A percentile compares a stretch with the other conserved stretches of the same genome.
phyloP scores from a whole-genome alignment of 2,888 invertebrate genomes.

The Drosophila robusta region DNA sequence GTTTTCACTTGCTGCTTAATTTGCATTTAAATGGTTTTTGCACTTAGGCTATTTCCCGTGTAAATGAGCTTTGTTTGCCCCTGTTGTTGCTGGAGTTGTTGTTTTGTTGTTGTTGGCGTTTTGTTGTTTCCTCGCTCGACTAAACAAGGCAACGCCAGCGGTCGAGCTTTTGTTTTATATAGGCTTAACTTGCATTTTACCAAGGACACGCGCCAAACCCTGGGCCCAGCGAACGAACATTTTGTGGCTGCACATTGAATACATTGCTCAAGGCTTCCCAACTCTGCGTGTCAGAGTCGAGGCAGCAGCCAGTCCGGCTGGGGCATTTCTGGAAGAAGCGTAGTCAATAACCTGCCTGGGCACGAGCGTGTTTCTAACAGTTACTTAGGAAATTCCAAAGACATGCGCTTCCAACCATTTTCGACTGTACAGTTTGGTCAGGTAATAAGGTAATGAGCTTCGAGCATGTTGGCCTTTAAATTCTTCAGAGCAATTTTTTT shows the following conservation, averaged over 20 bases:
- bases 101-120: slow-evolving; percentile 9
- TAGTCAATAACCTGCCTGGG: slow-evolving; percentile 38
- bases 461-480: neutral
- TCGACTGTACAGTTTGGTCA: slow-evolving; percentile 1
- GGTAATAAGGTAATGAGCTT: neutral
- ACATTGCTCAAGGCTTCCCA: slow-evolving; percentile 13
- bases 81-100: slow-evolving; percentile 40
- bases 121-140: slow-evolving; percentile 36
- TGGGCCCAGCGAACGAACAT: slow-evolving; percentile 19
- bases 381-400: slow-evolving; percentile 4
- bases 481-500: neutral
- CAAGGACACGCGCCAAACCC: slow-evolving; percentile 42
- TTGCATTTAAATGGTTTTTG: slow-evolving; percentile 84
- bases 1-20: slow-evolving; percentile 83
- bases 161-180: slow-evolving; percentile 55
- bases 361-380: slow-evolving; percentile 8
- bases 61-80: slow-evolving; percentile 78
- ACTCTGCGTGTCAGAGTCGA: slow-evolving; percentile 1
- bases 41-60: slow-evolving; percentile 83
- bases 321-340: slow-evolving; percentile 17
- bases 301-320: neutral
- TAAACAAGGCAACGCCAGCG: slow-evolving; percentile 36
- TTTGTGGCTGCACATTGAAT: slow-evolving; percentile 39
- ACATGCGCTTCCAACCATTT: neutral
- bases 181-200: slow-evolving; percentile 62